Evolutionary conservation across 2,113 vertebrate species (phyloP).

Genomic region (Ivindomyrus marchei): DNA sequence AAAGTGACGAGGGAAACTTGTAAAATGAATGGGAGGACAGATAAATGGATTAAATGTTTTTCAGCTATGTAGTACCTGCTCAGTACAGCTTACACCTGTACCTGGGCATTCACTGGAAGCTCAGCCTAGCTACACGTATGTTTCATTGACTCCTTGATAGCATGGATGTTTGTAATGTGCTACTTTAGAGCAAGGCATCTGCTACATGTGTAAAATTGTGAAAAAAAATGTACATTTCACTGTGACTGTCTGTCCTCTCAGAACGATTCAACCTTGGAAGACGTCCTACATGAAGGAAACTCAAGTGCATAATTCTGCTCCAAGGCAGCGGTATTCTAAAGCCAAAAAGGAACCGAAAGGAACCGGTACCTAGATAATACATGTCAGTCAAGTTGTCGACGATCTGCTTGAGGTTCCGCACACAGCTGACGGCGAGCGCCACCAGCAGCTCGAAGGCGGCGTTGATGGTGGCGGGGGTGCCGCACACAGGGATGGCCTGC

Average conservation of each 20-base stretch:
- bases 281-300: background rate
- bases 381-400: slow-evolving; percentile 97
- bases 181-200: background rate
- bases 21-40: background rate
- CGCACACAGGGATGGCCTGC: slow-evolving; percentile 97
- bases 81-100: no score
- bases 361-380: slow-evolving; percentile 85
- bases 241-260: background rate
- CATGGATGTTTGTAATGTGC: no score
- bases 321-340: background rate
- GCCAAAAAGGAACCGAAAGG: background rate
- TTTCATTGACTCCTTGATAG: no score
- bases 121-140: no score
- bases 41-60: background rate
- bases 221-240: background rate
- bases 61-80: no score
- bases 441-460: slow-evolving; percentile 95
- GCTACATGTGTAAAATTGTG: background rate
- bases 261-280: background rate
- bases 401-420: slow-evolving; percentile 95
- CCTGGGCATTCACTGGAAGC: no score
- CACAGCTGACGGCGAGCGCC: slow-evolving; percentile 90
- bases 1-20: background rate
- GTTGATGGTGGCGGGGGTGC: slow-evolving; percentile 90
- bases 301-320: background rate